phyloP scores from a whole-genome alignment of 2,113 vertebrate genomes.

The Columba janthina region DNA sequence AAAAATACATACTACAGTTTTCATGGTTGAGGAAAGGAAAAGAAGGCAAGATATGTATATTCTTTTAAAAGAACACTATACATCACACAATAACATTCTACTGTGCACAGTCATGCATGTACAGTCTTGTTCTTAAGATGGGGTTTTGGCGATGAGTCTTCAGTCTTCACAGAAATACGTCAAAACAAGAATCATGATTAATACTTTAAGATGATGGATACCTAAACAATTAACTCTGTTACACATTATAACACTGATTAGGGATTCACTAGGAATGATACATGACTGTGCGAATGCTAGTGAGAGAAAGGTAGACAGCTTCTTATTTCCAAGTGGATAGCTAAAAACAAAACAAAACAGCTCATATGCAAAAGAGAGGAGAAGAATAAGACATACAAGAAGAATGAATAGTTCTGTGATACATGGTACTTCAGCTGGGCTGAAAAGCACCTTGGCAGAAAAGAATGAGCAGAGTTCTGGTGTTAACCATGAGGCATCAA shows the following conservation, averaged over 20 bases:
- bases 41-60: not conserved
- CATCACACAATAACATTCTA: not conserved
- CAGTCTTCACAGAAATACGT: not conserved
- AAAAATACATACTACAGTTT: not conserved
- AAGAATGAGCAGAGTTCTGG: not conserved
- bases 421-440: not conserved
- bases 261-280: not conserved
- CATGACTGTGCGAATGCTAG: not conserved
- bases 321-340: not conserved
- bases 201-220: not conserved
- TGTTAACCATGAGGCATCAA: not conserved
- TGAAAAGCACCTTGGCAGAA: not conserved
- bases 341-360: not conserved
- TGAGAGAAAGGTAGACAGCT: not conserved
- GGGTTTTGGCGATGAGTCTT: not conserved
- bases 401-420: not conserved
- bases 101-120: not conserved
- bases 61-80: not conserved
- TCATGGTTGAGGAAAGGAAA: not conserved
- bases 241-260: not conserved
- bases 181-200: not conserved
- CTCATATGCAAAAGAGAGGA: rapidly evolving
- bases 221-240: not conserved
- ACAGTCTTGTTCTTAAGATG: not conserved
- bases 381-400: not conserved